Evolutionary conservation across 2,888 invertebrate genomes (phyloP).

Genomic region (Mesopsocus fuscifrons): DNA sequence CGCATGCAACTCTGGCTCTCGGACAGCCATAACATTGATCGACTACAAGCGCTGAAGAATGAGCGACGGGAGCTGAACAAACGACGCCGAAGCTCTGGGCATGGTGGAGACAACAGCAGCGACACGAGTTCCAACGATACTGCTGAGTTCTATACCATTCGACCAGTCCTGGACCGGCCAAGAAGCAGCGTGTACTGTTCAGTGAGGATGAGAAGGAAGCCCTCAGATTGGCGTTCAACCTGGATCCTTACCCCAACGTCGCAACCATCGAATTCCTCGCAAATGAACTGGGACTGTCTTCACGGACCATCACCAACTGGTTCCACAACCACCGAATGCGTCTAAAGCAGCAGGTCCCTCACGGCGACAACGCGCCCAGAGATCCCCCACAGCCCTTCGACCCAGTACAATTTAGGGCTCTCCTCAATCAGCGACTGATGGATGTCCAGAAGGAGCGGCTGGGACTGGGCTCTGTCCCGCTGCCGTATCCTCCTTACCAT

Average conservation of each 20-base stretch:
- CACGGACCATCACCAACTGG: constrained; percentile 98
- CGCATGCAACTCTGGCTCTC: constrained; percentile 94
- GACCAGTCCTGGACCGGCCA: constrained; percentile 67
- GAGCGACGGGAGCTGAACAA: constrained; percentile 84
- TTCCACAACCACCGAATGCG: constrained; percentile 99
- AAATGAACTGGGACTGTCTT: constrained; percentile 71
- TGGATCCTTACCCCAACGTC: constrained; percentile 95
- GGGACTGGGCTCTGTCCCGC: constrained; percentile 42
- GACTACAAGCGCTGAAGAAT: constrained; percentile 76
- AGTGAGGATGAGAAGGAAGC: constrained; percentile 98
- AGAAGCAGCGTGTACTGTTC: constrained; percentile 89
- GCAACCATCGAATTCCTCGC: constrained; percentile 92
- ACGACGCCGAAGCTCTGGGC: constrained; percentile 44
- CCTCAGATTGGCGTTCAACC: constrained; percentile 75
- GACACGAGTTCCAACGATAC: constrained; percentile 79
- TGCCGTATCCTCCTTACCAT: constrained; percentile 58
- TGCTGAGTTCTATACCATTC: constrained; percentile 74
- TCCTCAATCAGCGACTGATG: constrained; percentile 72
- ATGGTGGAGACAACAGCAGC: constrained; percentile 64
- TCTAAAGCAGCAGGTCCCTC: constrained; percentile 76
- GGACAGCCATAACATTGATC: constrained; percentile 86
- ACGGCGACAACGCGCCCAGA: constrained; percentile 33
- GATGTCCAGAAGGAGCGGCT: constrained; percentile 74
- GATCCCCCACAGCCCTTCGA: constrained; percentile 52
- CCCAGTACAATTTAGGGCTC: constrained; percentile 74